These are phyloP conservation scores for Tiphia femorata DNA, from an alignment of 2,888 invertebrate genomes.

Conservation along the genomic window DNA sequence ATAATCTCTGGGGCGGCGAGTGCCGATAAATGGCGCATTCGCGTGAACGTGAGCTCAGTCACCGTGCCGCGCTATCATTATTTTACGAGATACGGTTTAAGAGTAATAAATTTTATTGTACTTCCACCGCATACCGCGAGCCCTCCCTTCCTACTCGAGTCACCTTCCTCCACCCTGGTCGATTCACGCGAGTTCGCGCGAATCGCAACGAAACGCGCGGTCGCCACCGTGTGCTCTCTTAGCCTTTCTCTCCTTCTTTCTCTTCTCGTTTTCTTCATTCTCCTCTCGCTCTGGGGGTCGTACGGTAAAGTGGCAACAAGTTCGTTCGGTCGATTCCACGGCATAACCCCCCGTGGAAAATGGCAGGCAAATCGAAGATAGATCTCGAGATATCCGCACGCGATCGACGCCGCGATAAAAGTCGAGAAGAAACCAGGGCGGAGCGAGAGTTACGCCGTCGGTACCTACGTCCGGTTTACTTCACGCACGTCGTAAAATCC, in stretches of 20 bases:
- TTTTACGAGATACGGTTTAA: constrained; percentile 48
- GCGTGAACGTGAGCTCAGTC: constrained; percentile 46
- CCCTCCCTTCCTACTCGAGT: not conserved
- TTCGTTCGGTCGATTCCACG: not conserved
- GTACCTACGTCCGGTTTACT: no score
- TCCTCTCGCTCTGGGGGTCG: no score
- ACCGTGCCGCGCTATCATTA: constrained; percentile 44
- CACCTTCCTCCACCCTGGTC: not conserved
- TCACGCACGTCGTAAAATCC: no score
- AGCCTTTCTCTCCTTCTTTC: not conserved
- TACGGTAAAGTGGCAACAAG: no score
- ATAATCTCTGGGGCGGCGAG: constrained; percentile 48
- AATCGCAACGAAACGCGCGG: constrained; percentile 4
- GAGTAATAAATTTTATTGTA: constrained; percentile 48
- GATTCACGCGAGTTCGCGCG: constrained; percentile 21
- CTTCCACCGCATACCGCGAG: constrained; percentile 5
- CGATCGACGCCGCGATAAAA: no score
- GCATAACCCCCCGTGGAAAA: no score
- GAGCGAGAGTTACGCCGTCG: no score
- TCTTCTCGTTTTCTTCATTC: no score
- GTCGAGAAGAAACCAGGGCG: no score
- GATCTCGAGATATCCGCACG: no score
- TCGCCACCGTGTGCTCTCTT: not conserved
- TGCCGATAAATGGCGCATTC: constrained; percentile 51
- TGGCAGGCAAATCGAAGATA: no score